Evolutionary conservation across 1,140 invertebrate species (phyloP), one percentile per base, ranked within the genome.

Genomic region (Sminthurinus signatus): DNA sequence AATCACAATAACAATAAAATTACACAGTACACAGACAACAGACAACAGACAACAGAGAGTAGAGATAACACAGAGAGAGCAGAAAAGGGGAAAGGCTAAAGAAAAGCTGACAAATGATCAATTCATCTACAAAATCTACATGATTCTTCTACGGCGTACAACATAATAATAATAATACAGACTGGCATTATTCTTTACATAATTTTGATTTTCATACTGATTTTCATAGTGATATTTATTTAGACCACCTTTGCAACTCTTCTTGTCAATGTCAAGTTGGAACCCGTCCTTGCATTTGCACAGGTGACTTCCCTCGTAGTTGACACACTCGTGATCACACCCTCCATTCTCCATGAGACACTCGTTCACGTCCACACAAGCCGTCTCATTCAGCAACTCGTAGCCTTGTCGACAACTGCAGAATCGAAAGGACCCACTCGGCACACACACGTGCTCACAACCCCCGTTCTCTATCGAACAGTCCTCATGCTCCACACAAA

Each of bases 261-360:
- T 76, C 10, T 63, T 55, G 60, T 83, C 80, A 8, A 70, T 70
- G 0, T 69, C 70, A 3, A 85, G 74, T 19, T 73, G 64, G 64
- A 79, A 83, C 3, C 70, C 70, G 5, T 83, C 81, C 77, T 78
- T 39, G 69, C 80, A 84, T 28, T 74, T 74, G 73, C 87, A 88
- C 48, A 81, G 71, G 58, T 78, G 80, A 32, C 73, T 69, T 12
- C 80, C 79, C 75, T 69, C 74, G 73, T 68, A 74, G 63, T 76
- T 77, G 32, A 81, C 73, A 72, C 85, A 86, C 28, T 67, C 56
- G 44, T 76, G 75, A 15, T 73, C 72, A 73, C 83, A 85, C 2
- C 80, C 79, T 1, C 78, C 80, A 64, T 82, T 83, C 5, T 78
- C 72, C 1, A 73, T 60, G 1, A 75, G 65, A 70, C 84, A 86